Conservation (phyloP, 2,888 invertebrate species). For the Rhingia rostrata region DNA sequence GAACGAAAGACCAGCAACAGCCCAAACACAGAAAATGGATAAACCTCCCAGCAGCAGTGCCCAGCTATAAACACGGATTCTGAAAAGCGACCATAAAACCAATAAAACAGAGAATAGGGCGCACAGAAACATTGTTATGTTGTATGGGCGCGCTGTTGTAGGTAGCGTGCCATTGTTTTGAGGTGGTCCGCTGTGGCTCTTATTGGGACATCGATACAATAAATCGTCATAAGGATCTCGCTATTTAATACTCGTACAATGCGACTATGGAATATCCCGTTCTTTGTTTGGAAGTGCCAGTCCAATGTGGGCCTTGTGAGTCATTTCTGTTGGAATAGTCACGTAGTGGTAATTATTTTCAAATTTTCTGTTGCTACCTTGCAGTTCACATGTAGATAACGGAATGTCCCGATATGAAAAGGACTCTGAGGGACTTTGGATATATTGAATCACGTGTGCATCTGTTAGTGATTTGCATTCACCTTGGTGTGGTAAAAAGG, state of each 20-base stretch:
- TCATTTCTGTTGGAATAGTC: constrained; percentile 4
- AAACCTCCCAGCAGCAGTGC: constrained; percentile 31
- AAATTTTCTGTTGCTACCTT: neutral
- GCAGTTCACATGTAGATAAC: neutral
- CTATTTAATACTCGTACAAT: constrained; percentile 14
- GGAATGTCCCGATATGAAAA: neutral
- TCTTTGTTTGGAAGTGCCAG: constrained; percentile 29
- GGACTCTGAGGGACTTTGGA: no score
- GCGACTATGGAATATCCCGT: constrained; percentile 25
- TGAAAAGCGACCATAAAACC: constrained; percentile 53
- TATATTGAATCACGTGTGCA: no score
- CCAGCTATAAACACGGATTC: constrained; percentile 34
- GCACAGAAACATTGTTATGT: constrained; percentile 3
- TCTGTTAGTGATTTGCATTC: no score
- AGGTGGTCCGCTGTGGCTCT: constrained; percentile 54
- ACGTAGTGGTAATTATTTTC: constrained; percentile 11
- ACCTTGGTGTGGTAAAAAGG: no score
- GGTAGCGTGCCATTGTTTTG: constrained; percentile 46
- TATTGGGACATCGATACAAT: constrained; percentile 43
- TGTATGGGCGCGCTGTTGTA: neutral
- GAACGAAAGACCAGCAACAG: constrained; percentile 15
- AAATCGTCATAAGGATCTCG: constrained; percentile 53
- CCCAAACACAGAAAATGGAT: constrained; percentile 19
- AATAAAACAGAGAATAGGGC: constrained; percentile 41
- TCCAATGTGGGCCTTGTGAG: constrained; percentile 11